phyloP scores from a whole-genome alignment of 2,113 vertebrate genomes.

The Callospermophilus lateralis region DNA sequence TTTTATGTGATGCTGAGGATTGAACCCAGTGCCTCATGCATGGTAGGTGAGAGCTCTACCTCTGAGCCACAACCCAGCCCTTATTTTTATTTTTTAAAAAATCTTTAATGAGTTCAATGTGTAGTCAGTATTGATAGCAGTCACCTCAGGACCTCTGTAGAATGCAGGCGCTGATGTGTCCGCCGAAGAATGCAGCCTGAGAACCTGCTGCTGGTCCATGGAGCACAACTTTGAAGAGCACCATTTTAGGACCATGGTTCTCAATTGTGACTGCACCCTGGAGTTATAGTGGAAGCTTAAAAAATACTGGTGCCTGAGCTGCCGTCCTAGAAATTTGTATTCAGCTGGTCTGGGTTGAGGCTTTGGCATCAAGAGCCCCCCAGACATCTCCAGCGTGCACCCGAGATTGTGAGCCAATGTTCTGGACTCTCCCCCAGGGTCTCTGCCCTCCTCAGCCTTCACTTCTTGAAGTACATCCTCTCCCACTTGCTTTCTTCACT shows the following conservation, averaged over 20 bases:
- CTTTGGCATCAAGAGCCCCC: background rate
- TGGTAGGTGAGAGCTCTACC: too few species aligned
- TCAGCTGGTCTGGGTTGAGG: background rate
- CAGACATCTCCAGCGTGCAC: background rate
- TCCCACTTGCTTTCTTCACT: background rate
- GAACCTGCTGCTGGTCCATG: background rate
- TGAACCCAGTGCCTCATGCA: too few species aligned
- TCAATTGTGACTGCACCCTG: rapidly evolving
- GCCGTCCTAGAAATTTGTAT: background rate
- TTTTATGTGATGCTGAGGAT: too few species aligned
- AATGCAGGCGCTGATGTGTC: background rate
- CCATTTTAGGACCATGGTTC: background rate
- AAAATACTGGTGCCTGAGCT: background rate
- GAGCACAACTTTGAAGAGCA: background rate
- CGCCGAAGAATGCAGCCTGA: too few species aligned
- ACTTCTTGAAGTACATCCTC: background rate
- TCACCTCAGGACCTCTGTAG: background rate
- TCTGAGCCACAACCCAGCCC: too few species aligned
- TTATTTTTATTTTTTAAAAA: background rate
- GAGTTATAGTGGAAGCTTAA: background rate
- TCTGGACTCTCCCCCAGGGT: background rate
- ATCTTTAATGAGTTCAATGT: background rate
- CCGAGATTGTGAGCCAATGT: rapidly evolving
- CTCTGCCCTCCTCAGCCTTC: background rate
- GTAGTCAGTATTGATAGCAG: rapidly evolving